Percentiles rank a stretch among this genome's conserved stretches.
phyloP scores from a whole-genome alignment of 2,113 vertebrate genomes.

The Pseudorectes ferrugineus region DNA sequence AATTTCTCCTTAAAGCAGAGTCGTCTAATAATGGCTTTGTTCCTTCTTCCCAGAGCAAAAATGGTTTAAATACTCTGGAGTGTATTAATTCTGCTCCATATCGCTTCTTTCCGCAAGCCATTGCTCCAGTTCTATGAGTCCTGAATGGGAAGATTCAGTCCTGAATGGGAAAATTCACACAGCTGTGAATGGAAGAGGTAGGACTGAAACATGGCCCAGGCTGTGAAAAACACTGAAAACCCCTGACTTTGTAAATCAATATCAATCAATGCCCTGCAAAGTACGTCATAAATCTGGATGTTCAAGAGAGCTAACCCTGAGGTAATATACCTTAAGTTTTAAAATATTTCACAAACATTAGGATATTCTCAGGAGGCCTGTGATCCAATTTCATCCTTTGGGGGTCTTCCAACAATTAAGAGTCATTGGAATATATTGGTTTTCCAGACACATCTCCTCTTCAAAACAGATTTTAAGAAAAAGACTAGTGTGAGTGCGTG shows the following conservation, averaged over 20 bases:
- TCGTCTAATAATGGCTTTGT: neutral
- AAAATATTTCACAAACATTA: constrained; percentile 4
- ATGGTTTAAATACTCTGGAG: neutral
- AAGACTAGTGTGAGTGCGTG: neutral
- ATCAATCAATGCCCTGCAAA: constrained; percentile 26
- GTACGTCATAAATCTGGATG: constrained; percentile 14
- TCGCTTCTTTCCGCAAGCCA: neutral
- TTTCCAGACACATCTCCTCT: neutral
- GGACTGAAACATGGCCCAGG: neutral
- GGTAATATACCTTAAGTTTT: neutral
- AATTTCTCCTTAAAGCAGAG: neutral
- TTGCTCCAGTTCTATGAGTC: neutral
- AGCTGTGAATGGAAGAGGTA: neutral
- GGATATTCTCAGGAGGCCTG: neutral
- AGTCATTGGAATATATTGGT: neutral
- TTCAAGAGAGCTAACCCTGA: neutral
- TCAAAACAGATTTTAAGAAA: neutral
- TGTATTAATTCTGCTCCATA: neutral
- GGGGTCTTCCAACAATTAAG: neutral
- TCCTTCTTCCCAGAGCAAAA: neutral
- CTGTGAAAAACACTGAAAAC: neutral
- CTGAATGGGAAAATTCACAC: neutral
- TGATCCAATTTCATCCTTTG: neutral
- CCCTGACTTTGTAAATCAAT: constrained; percentile 16
- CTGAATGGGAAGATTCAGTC: neutral